Evolutionary conservation across 2,797 vertebrate species (phyloP), one percentile per base, ranked within the genome.

Genomic region (Scarus forsteni): DNA sequence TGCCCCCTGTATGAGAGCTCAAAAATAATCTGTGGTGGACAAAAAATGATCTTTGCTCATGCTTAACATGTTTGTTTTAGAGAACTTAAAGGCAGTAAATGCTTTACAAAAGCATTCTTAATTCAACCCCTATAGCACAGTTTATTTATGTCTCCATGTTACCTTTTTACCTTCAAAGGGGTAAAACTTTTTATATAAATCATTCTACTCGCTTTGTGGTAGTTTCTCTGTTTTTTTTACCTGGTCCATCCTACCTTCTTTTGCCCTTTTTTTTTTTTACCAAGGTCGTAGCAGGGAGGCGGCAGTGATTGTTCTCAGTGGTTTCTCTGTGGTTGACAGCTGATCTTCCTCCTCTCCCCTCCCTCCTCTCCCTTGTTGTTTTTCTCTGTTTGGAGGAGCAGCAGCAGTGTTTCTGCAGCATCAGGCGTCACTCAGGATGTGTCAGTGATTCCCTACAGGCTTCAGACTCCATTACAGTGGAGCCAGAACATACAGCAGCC

Each of bases 321-420:
- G 44, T 35, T 36, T 43, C 68, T 19, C 18, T 56, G 68, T 49
- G 52, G 68, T 50, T 51, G 45, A 70, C 59, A 43, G 36, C 57
- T 36, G 51, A 54, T 56, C 60, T 15, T 10, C 11, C 49, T 36
- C 34, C 36, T 11, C 7, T 8, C 8, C 16, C 43, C 59, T 55
- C 36, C 51, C 7, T 18, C 34, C 10, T 46, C 5, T 27, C 35
- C 16, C 1, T 35, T 48, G 35, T 56, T 66, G 19, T 48, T 38
- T 35, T 10, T 10, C 8, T 43, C 19, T 19, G 39, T 15, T 12
- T 27, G 42, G 50, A 48, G 44, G 6, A 16, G 53, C 45, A 10
- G 53, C 44, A 15, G 54, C 36, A 16, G 38, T 51, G 49, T 51
- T 51, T 51, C 49, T 51, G 49, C 19, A 34, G 49, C 49, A 51